phyloP scores from a whole-genome alignment of 2,797 vertebrate species.

The Chelonia mydas region DNA sequence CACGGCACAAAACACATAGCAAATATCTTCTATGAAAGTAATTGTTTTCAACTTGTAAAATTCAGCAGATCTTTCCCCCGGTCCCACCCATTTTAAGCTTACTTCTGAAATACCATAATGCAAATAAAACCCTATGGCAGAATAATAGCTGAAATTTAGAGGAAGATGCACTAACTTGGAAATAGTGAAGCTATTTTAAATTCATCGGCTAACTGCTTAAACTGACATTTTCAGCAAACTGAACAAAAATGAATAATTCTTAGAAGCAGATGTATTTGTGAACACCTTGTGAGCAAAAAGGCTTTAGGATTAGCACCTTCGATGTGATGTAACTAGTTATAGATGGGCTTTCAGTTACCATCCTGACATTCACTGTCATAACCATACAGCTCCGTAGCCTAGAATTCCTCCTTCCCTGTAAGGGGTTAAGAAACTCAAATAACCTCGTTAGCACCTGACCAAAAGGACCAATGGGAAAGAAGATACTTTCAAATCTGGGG shows the following conservation, averaged over 20 bases:
- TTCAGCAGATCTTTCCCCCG: background rate
- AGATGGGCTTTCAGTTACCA: background rate
- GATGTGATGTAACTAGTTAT: background rate
- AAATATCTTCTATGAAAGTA: background rate
- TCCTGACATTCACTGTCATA: too few relatives aligned
- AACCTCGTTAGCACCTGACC: too few relatives aligned
- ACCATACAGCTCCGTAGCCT: too few relatives aligned
- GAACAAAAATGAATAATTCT: background rate
- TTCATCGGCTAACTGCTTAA: background rate
- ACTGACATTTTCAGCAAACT: background rate
- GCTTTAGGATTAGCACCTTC: rapidly evolving
- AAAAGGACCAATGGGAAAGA: too few relatives aligned
- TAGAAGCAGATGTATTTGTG: background rate
- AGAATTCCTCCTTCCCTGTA: too few relatives aligned
- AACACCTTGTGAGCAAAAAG: background rate
- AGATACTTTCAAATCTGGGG: too few relatives aligned
- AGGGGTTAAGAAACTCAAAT: too few relatives aligned
- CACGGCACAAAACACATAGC: background rate
- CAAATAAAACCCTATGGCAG: background rate
- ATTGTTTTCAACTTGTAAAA: background rate
- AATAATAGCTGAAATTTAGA: background rate
- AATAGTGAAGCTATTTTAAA: background rate
- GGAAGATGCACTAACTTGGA: background rate
- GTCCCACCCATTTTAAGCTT: background rate
- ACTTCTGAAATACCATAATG: background rate